Evolutionary conservation across 2,888 invertebrate genomes (phyloP).

Genomic region (Archips xylosteana): DNA sequence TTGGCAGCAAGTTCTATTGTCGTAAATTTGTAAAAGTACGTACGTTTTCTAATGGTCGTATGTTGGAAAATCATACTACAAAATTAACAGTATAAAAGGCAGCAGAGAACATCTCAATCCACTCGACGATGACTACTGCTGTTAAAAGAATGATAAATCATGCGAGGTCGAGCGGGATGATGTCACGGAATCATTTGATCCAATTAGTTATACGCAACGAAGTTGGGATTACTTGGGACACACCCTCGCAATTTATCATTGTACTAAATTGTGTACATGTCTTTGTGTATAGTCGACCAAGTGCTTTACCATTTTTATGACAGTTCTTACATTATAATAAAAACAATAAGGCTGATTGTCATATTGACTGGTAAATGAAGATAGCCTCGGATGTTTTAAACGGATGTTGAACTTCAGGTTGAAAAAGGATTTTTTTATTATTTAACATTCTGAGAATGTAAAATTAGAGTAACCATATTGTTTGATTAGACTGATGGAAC

Average conservation of each 20-base stretch:
- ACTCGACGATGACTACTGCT: not conserved
- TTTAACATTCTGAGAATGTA: not conserved
- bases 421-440: not conserved
- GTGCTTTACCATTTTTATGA: too few species aligned
- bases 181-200: conserved; percentile 16
- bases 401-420: too few species aligned
- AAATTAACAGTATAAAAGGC: not conserved
- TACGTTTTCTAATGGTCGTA: not conserved
- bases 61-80: too few species aligned
- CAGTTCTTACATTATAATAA: too few species aligned
- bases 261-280: too few species aligned
- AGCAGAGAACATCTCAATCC: not conserved
- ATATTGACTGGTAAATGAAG: too few species aligned
- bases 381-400: too few species aligned
- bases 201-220: conserved; percentile 12
- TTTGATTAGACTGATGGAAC: not conserved
- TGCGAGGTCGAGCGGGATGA: conserved; percentile 22
- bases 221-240: conserved; percentile 3
- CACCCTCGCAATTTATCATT: conserved; percentile 18
- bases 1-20: too few species aligned
- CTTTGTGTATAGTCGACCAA: too few species aligned
- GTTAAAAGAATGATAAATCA: conserved; percentile 2
- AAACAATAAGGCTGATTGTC: too few species aligned
- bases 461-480: not conserved
- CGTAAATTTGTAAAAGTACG: too few species aligned